Base-by-base conservation (phyloP, 1,140 invertebrate genomes). In the Cyclina sinensis region DNA sequence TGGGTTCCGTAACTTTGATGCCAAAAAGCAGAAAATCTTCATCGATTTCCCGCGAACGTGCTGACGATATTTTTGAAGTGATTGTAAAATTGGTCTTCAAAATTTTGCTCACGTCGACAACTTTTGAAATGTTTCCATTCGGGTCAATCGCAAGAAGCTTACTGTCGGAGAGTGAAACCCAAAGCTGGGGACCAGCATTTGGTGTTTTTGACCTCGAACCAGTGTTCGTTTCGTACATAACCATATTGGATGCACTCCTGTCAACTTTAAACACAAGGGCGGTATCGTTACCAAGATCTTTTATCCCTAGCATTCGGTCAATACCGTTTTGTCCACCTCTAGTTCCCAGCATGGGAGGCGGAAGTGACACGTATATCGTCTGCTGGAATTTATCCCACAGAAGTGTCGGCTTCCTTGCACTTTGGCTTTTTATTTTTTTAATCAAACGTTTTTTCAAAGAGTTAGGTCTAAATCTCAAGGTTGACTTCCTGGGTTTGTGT, bases 341-440 rank as follows among this genome's bases (percentile, higher is more conserved):
- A 87, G 83, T 54, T 27, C 57, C 24, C 12, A 78, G 37, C 70
- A 86, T 62, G 3, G 84, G 84, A n/a, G 91, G 86, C 9, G 91
- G 85, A n/a, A 92, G 73, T 48, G 84, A 89, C 3, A 92, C 86
- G 57, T 91, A 91, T 4, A 92, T 73, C 12, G 87, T 90, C 30
- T 74, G 57, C 14, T 43, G 43, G 18, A 79, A 73, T 48, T 46
- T 65, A 57, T 89, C 87, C 27, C 30, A 90, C 74, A 90, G 85
- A 18, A 88, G 21, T n/a, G 79, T 74, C 12, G 91, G 89, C 27
- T 81, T 39, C n/a, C 35, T 30, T 0, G 32, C 35, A 14, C 46
- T 27, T 16, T 18, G 35, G 18, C 43, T n/a, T 2, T 86, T 62
- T 0, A 79, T 62, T 65, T 35, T 62, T 27, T 37, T 24, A 24